Base-by-base conservation (phyloP, 30 jellyfish, hydroid and myxozoan genomes). In the Phacellophora camtschatica region DNA sequence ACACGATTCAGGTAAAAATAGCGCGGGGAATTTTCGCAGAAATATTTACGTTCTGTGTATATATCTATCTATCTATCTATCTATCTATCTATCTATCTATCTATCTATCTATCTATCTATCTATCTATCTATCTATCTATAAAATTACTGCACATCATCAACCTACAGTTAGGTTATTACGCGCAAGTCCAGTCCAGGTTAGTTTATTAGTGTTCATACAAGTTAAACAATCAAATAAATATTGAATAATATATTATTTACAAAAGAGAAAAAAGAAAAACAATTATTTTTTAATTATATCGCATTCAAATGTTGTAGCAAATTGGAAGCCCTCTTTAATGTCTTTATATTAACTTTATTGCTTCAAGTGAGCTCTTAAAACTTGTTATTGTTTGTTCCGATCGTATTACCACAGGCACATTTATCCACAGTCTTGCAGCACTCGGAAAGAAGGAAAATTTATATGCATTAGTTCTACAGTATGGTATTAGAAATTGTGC, bases 111-210 rank as follows among this genome's bases (percentile, higher is more conserved):
- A n/a, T n/a, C n/a, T n/a, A n/a, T n/a, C n/a, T n/a, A n/a, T n/a
- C n/a, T n/a, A n/a, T n/a, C n/a, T 64, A 70, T 53, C 64, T 32
- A 48, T 45, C 75, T 32, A 18, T 22, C 58, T 48, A 30, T 45
- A 48, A 50, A 30, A 29, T 30, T 54, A 12, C 37, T 67, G 82
- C 66, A 67, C 66, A 37, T n/a, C n/a, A n/a, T n/a, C 43, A 67
- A 67, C 84, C 71, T 71, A 71, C 70, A 43, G 42, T 36, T 71
- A 43, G 84, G 84, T 48, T 67, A 67, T 67, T 67, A 71, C 84
- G 54, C 54, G 43, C 71, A 70, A 70, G 82, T 67, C 82, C 45
- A 70, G 82, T 67, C 82, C 45, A n/a, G 82, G 42, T 67, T 67
- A 67, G 82, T 48, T 30, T 70, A 70, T 70, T 24, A 48, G 84